Base-by-base conservation (phyloP, 2,797 vertebrate genomes). In the Chelon auratus region DNA sequence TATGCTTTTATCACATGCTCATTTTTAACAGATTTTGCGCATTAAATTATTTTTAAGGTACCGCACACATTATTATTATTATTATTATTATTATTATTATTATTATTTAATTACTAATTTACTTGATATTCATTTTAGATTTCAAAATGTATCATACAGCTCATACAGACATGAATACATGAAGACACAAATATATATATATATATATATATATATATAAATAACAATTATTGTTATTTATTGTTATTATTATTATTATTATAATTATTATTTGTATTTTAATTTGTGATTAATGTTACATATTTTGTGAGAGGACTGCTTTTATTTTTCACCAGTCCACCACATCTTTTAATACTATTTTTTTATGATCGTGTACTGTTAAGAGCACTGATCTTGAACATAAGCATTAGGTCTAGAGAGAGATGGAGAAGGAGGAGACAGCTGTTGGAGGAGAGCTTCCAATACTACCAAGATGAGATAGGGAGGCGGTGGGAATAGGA, bases 401-500 rank as follows among this genome's bases (percentile, higher is more conserved):
- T 20, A 70, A 70, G 37, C 59, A 67, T 39, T 22, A 43, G 42
- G 48, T 72, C 79, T 33, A 45, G 53, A 81, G 67, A 47, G 77
- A 53, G 53, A 76, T 51, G 60, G 64, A 71, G 84, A 87, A 90
- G 78, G 85, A 89, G 85, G 78, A 79, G 89, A 78, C 91, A 92
- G 91, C 90, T 92, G 92, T 84, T 92, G 55, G 78, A 92, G 90
- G 84, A 88, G 77, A 84, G 72, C 84, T 85, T 91, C 87, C 86
- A 91, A 86, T 91, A 88, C 80, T 73, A 87, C 82, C 61, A 82
- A 87, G 89, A 86, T 85, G 81, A 89, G 79, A 62, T 26, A 12
- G 81, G 81, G 81, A 88, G 87, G 87, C 48, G 43, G 86, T 83
- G 81, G 83, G 85, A 88, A 79, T 55, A 40, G 74, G 83, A 82